Evolutionary conservation across 2,797 vertebrate genomes (phyloP), one percentile per base, ranked within the genome.

Genomic region (Setipinna tenuifilis): DNA sequence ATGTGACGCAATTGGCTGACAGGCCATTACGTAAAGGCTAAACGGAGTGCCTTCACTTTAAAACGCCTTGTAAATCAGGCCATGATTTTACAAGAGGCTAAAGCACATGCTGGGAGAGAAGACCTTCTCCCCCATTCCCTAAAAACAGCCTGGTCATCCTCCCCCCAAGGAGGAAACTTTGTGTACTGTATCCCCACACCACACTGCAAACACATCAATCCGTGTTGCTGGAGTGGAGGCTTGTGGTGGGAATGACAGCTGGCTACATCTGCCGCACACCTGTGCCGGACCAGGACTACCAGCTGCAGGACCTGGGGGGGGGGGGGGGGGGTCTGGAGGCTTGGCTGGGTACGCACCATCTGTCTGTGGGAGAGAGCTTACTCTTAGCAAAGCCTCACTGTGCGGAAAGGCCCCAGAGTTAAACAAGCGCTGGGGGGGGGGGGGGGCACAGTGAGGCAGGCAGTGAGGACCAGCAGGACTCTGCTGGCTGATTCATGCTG

Each of bases 401-500:
- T 54, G 82, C 83, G 50, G 19, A 82, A 81, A 48, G 23, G 14
- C 65, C 28, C 23, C 10, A 75, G 50, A 44, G 82, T 85, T 82
- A 84, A 85, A 87, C 25, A 82, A 44, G 82, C 83, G 86, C 82
- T 59, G 85, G 44, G 83, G 58, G 78, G 44, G 83, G 58, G 78
- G 57, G 83, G 80, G 50, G 9, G 50, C 50, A 54, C 50, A 54
- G 7, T 0, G 1, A 54, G 9, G 50, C 50, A 54, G 50, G 50
- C 50, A 9, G 71, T 7, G 9, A 14, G 31, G 68, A 68, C 31
- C 71, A 21, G 28, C 6, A 25, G 44, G 78, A 78, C 3, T 1
- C 80, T 81, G 80, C 41, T 71, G 35, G 46, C 65, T 88, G 85
- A 91, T 91, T 92, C 85, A 92, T 87, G 82, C 82, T 48, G 80